These are phyloP conservation scores for Cylindroiulus punctatus DNA, from an alignment of 2,888 invertebrate species.

Conservation along the genomic window DNA sequence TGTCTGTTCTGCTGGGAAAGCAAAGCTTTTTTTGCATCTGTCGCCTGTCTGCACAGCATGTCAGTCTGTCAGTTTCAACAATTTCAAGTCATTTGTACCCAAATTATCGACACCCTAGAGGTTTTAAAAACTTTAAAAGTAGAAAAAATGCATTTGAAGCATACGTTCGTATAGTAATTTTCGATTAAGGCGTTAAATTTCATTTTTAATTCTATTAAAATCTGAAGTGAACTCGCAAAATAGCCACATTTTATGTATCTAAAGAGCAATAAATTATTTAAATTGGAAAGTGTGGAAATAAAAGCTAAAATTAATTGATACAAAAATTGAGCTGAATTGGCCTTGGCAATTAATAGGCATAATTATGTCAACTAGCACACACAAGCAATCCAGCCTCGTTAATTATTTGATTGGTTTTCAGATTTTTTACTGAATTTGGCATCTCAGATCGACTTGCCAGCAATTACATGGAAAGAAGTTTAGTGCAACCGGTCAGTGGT, in stretches of 20 bases:
- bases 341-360: slow-evolving; percentile 26
- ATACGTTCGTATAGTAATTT: too few relatives aligned
- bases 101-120: too few relatives aligned
- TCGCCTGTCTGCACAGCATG: too few relatives aligned
- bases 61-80: too few relatives aligned
- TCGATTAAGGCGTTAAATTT: too few relatives aligned
- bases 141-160: too few relatives aligned
- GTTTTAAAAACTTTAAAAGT: too few relatives aligned
- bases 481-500: too few relatives aligned
- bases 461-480: too few relatives aligned
- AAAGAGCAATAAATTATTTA: background rate
- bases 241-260: background rate
- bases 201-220: too few relatives aligned
- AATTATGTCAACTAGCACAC: background rate
- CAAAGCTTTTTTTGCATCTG: too few relatives aligned
- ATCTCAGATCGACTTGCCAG: background rate
- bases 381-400: background rate
- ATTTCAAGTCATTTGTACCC: too few relatives aligned
- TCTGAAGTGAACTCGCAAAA: background rate
- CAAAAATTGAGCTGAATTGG: background rate
- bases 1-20: background rate
- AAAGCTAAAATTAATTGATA: background rate
- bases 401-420: background rate
- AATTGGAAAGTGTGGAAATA: background rate
- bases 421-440: background rate